Conservation (phyloP, 2,797 vertebrate genomes). For the Melanotaenia maccullochi region DNA sequence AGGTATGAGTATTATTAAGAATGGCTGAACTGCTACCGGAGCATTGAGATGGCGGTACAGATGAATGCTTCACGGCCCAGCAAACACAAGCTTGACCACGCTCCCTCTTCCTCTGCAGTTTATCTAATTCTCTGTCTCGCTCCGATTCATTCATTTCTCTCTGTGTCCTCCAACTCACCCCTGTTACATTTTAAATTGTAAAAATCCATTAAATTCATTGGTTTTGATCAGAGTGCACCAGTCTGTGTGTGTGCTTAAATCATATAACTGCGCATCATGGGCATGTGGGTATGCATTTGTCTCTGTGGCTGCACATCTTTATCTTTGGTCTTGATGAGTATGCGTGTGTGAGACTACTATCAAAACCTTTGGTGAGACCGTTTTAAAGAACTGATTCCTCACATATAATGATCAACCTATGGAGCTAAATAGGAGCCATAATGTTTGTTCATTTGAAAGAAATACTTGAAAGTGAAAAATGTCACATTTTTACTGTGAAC, state of each 20-base stretch:
- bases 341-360: constrained; percentile 22
- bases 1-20: constrained; percentile 64
- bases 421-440: too few relatives aligned
- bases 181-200: constrained; percentile 52
- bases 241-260: background rate
- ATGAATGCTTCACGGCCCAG: constrained; percentile 57
- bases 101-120: constrained; percentile 16
- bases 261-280: background rate
- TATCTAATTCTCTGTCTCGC: constrained; percentile 42
- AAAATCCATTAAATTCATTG: constrained; percentile 62
- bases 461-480: too few relatives aligned
- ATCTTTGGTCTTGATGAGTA: constrained; percentile 5
- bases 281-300: constrained; percentile 29
- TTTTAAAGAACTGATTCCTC: too few relatives aligned
- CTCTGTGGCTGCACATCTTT: constrained; percentile 18
- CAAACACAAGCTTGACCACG: constrained; percentile 42
- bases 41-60: constrained; percentile 45
- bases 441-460: too few relatives aligned
- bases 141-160: constrained; percentile 30
- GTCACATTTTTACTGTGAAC: too few relatives aligned
- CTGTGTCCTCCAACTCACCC: constrained; percentile 55
- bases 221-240: constrained; percentile 42
- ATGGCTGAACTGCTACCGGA: constrained; percentile 47
- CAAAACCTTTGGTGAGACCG: background rate
- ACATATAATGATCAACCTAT: too few relatives aligned